Base-by-base conservation (phyloP, 2,113 vertebrate species). In the Irena cyanogastra region DNA sequence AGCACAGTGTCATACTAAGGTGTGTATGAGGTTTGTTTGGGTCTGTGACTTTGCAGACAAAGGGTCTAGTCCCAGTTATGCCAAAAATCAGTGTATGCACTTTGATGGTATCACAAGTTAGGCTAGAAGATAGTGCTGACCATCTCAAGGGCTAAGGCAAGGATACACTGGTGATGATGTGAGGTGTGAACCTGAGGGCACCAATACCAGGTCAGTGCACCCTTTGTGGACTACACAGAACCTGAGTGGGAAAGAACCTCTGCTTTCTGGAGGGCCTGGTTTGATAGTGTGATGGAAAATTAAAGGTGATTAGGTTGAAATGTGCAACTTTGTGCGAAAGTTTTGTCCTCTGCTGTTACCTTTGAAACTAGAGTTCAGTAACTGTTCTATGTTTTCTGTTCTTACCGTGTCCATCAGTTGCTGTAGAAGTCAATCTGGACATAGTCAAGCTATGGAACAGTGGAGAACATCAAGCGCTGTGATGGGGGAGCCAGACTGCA, bases 191-290 rank as follows among this genome's bases (percentile, higher is more conserved):
- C 41, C 30, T 24, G 16, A 79, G 44, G 22, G 37, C 27, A 66
- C 10, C 59, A 16, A 2, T n/a, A 6, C 8, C 16, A 13, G 14
- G 9, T 79, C n/a, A 45, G 7, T 10, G 45, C 1, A 3, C 4
- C 16, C 19, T 85, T 53, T 72, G 45, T 80, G 68, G 23, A 4
- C 54, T 49, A 3, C 17, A 14, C 12, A 41, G 49, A n/a, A 71
- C 37, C 28, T 2, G 3, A 19, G 16, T 24, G 23, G 75, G 63
- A 61, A 56, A 39, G 47, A 63, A 18, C 12, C 10, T 45, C 22
- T 83, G 31, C 59, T 45, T 79, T 66, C 69, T 89, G n/a, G 12
- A 76, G 47, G 30, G n/a, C n/a, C 70, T 35, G 4, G 11, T 57
- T 81, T 37, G 26, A 16, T 35, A 24, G 49, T 5, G 30, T 6